These are phyloP conservation scores for Oceanites oceanicus DNA, from an alignment of 2,113 vertebrate genomes.

Conservation along the genomic window DNA sequence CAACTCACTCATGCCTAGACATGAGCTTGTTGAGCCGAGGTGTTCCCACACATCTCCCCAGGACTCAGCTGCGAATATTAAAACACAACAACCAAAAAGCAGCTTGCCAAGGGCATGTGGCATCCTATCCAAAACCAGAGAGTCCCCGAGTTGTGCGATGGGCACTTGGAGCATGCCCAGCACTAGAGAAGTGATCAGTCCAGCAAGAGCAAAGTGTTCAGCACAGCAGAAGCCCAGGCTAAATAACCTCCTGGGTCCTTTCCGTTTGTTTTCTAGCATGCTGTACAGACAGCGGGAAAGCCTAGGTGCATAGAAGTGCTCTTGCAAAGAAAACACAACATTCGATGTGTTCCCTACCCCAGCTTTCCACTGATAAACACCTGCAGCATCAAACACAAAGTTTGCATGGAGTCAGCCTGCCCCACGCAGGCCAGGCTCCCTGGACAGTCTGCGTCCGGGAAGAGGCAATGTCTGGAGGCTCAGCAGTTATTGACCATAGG, in stretches of 20 bases:
- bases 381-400: background rate
- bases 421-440: accelerated
- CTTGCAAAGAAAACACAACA: background rate
- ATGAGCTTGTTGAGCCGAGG: background rate
- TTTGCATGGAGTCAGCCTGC: background rate
- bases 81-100: background rate
- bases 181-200: background rate
- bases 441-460: background rate
- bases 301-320: background rate
- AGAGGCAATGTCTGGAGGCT: background rate
- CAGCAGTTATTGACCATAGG: background rate
- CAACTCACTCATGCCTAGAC: background rate
- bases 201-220: background rate
- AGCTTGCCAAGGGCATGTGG: background rate
- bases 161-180: background rate
- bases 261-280: background rate
- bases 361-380: background rate
- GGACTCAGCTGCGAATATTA: accelerated
- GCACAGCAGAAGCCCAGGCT: background rate
- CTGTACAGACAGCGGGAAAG: background rate
- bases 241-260: background rate
- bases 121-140: background rate
- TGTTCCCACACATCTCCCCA: background rate
- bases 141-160: background rate
- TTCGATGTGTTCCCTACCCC: background rate